Evolutionary conservation across 2,888 invertebrate species (phyloP).

Genomic region (Coelopa pilipes): DNA sequence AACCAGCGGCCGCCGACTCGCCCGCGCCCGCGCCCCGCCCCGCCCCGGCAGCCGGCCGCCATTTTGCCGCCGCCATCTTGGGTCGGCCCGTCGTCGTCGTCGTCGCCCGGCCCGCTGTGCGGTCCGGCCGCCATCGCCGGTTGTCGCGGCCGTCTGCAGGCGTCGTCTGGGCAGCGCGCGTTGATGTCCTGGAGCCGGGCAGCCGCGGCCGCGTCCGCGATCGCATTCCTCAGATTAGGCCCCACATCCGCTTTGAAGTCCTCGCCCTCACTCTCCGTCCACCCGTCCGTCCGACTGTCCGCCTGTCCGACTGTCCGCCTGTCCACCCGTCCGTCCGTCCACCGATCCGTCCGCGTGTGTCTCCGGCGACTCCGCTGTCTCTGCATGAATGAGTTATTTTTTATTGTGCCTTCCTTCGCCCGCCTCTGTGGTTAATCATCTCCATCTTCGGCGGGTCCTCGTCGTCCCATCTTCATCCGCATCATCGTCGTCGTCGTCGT

Average conservation of each 20-base stretch:
- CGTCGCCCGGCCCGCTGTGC: conserved; percentile 3
- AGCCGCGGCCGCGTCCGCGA: conserved; percentile 28
- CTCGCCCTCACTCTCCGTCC: conserved; percentile 6
- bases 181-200: conserved; percentile 24
- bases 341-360: conserved; percentile 37
- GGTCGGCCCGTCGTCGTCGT: too few species aligned
- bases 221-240: conserved; percentile 40
- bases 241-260: conserved; percentile 38
- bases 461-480: background rate
- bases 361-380: conserved; percentile 41
- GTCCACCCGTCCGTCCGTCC: conserved; percentile 38
- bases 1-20: too few species aligned
- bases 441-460: background rate
- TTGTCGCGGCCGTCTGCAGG: background rate
- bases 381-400: conserved; percentile 60
- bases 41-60: background rate
- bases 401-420: conserved; percentile 50
- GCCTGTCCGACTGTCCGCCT: conserved; percentile 39
- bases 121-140: conserved; percentile 11
- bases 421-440: conserved; percentile 19
- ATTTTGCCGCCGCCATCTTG: conserved; percentile 13
- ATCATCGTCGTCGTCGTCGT: conserved; percentile 27
- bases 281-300: conserved; percentile 42
- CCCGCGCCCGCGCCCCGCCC: too few species aligned
- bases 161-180: background rate